Evolutionary conservation across 2,797 vertebrate genomes (phyloP).

Genomic region (Scomberomorus guttatus): DNA sequence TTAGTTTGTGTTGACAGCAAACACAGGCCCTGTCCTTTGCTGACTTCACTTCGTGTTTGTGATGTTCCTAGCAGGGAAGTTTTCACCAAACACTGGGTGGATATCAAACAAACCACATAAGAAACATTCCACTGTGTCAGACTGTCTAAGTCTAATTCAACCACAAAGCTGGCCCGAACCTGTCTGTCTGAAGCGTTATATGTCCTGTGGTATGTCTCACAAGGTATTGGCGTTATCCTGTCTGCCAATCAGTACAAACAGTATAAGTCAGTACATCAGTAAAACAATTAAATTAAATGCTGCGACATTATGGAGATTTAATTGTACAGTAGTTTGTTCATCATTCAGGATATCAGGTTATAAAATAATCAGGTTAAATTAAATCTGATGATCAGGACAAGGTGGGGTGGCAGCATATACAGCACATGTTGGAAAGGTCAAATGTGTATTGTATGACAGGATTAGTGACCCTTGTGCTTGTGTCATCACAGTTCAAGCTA

Average conservation of each 20-base stretch:
- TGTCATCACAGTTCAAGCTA: too few relatives aligned
- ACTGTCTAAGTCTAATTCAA: not conserved
- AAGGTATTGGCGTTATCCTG: not conserved
- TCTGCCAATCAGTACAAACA: not conserved
- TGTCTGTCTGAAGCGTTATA: not conserved
- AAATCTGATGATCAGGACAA: not conserved
- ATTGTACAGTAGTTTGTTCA: not conserved
- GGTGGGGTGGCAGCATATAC: not conserved
- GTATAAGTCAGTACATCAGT: too few relatives aligned
- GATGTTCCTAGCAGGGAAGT: not conserved
- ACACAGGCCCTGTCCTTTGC: slow-evolving; percentile 36
- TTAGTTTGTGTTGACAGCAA: slow-evolving; percentile 45
- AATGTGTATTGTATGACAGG: not conserved
- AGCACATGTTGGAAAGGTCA: not conserved
- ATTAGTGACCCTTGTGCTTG: not conserved
- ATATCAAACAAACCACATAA: slow-evolving; percentile 51
- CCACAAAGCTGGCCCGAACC: slow-evolving; percentile 10
- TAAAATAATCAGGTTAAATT: not conserved
- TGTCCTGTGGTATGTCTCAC: not conserved
- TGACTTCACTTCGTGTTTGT: slow-evolving; percentile 31
- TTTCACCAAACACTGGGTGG: slow-evolving; percentile 9
- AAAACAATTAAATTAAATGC: not conserved
- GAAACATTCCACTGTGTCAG: slow-evolving; percentile 24
- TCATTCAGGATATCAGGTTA: not conserved
- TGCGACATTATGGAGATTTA: not conserved